Evolutionary conservation across 2,113 vertebrate species (phyloP), one percentile per base, ranked within the genome.

Genomic region (Xyliphius kryptos): DNA sequence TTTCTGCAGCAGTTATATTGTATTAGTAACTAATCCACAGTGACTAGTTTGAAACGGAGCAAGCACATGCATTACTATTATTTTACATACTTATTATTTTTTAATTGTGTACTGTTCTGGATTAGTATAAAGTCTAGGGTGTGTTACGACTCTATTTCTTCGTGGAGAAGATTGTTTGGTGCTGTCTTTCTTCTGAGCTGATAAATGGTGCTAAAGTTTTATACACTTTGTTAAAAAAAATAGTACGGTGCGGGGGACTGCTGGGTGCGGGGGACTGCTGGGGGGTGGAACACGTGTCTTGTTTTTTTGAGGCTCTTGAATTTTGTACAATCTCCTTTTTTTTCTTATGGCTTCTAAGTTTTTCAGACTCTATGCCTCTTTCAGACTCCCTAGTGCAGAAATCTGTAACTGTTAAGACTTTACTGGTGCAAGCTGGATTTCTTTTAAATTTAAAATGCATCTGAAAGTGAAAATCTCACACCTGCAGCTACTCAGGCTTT

Each of bases 201-300:
- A 74, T 62, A 71, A 63, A 74, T 67, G 85, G 83, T 86, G 85
- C 85, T 86, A 82, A 82, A 55, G 59, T 69, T 76, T 65, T 63
- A 47, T 70, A 59, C 62, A 54, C 41, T 57, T 71, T 16, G n/a
- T 40, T 44, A 6, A 20, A n/a, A n/a, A n/a, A n/a, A n/a, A n/a
- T n/a, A n/a, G n/a, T n/a, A n/a, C n/a, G n/a, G n/a, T n/a, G n/a
- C n/a, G n/a, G n/a, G n/a, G n/a, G n/a, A n/a, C n/a, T 40, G 38
- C 60, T 40, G 68, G 68, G 65, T 68, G 73, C 49, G 20, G 47
- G 37, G 32, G 38, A 22, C 19, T 12, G 3, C 19, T 11, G 49
- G 57, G 58, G 47, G 51, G 58, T 56, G n/a, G 40, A 56, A 51
- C 15, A 8, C 13, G 38, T 37, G 16, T 53, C 38, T 43, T 43